Evolutionary conservation across 2,888 invertebrate genomes (phyloP), one percentile per base, ranked within the genome.

Genomic region (Tortricodes alternella): DNA sequence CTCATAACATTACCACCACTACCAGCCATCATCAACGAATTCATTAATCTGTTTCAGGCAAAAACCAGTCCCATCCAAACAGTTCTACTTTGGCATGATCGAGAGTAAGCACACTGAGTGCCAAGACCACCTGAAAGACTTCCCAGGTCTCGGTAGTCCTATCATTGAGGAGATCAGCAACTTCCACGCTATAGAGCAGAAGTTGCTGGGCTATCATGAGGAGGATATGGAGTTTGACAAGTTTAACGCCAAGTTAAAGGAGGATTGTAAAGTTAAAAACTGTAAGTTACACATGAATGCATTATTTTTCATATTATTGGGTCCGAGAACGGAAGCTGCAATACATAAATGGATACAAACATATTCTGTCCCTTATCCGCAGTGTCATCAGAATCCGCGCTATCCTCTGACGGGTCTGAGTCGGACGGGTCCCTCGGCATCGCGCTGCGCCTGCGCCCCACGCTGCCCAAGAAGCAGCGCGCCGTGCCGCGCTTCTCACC

Each of bases 401-500:
- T 92, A 13, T 93, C 92, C 2, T 93, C 92, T 0, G 83, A 80
- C 1, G 86, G 80, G 0, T 93, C 92, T 2, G 92, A 92, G 64
- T 87, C 88, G 15, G 86, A 78, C 11, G 86, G 85, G 5, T 91
- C 91, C 0, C 88, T 92, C 46, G 95, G 94, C 44, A 94, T 96
- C 51, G 94, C 94, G 18, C 82, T 96, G 49, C 93, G 94, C 58
- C 83, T 96, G 53, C 92, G 96, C 0, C 96, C 96, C 0, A 96
- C 95, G 0, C 74, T 96, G 62, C 96, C 96, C 1, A 95, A 95
- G 74, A 94, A 96, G 62, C 94, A 94, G 70, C 90, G 94, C 21
- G 94, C 95, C 62, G 93, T 95, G 48, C 95, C 96, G 0, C 86
- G 95, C 55, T 97, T 97, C 84, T 96, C 96, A 1, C 96, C 97